Evolutionary conservation across 1,140 invertebrate genomes (phyloP), one percentile per base, ranked within the genome.

Genomic region (Trachymyrmex cornetzi): DNA sequence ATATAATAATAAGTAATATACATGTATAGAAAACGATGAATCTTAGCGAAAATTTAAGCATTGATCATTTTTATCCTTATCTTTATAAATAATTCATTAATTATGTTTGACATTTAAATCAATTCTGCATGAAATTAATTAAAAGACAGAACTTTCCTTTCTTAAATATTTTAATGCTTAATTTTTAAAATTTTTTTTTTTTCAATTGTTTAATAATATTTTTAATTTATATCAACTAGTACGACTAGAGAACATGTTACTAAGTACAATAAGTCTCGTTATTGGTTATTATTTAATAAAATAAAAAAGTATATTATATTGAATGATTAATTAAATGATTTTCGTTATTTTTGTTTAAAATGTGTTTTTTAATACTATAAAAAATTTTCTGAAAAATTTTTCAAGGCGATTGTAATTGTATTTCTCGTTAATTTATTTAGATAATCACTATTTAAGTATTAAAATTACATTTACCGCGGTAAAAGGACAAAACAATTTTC

Each of bases 301-400:
- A 30, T 27, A n/a, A n/a, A 72, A 53, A 4, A 72, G 22, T 38
- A 34, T 57, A 57, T 53, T 44, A 44, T 44, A 44, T 11, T 2
- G 11, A 1, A 44, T 44, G 38, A 44, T 30, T 59, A 24, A 38
- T 72, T 0, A 48, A 3, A 3, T 24, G 9, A 72, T 50, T 72
- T 27, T 71, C 3, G 2, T 14, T 27, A 16, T 6, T 16, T 14
- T 7, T 22, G 7, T 44, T 59, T 38, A 59, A 34, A 34, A 9
- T 38, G 9, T 34, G 16, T 61, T 63, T 48, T 63, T 77, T 5
- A n/a, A 77, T 63, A 61, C 19, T n/a, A 44, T 24, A 24, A 19
- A 9, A 24, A 3, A 63, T n/a, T 44, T 75, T 77, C 19, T 9
- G 38, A 79, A 48, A 79, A 64, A 64, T 27, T 48, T 63, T 59